A percentile compares a stretch with the other conserved stretches of the same genome.
phyloP scores from a whole-genome alignment of 2,113 vertebrate genomes.

The Aegypius monachus region DNA sequence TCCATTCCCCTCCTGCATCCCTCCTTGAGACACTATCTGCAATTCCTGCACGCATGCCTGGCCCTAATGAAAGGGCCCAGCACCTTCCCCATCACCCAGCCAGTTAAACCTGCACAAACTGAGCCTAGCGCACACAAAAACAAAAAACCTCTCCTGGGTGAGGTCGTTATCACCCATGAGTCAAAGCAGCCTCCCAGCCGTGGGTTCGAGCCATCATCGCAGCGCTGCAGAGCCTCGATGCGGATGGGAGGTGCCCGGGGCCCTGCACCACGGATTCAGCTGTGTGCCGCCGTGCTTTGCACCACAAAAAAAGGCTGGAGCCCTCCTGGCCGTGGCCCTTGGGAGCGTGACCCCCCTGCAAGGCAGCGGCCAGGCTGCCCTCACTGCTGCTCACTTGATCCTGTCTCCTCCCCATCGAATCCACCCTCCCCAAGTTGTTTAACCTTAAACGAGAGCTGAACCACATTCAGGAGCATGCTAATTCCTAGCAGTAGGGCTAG shows the following conservation, averaged over 20 bases:
- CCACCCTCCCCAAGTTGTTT: too few relatives aligned
- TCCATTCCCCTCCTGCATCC: background rate
- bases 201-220: background rate
- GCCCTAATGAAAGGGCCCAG: background rate
- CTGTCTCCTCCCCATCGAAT: background rate
- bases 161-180: background rate
- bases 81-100: background rate
- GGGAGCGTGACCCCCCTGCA: background rate
- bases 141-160: background rate
- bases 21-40: background rate
- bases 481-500: too few relatives aligned
- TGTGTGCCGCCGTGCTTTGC: accelerated
- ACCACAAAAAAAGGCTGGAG: background rate
- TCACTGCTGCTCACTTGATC: constrained; percentile 21
- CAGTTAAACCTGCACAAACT: constrained; percentile 3
- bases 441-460: too few relatives aligned
- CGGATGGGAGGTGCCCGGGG: background rate
- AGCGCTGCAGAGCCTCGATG: background rate
- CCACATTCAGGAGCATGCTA: too few relatives aligned
- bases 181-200: background rate
- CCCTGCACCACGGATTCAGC: accelerated
- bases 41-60: background rate
- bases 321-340: accelerated
- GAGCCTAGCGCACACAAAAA: background rate
- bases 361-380: background rate